Conservation (phyloP, 2,888 invertebrate species). For the Pherbina coryleti region DNA sequence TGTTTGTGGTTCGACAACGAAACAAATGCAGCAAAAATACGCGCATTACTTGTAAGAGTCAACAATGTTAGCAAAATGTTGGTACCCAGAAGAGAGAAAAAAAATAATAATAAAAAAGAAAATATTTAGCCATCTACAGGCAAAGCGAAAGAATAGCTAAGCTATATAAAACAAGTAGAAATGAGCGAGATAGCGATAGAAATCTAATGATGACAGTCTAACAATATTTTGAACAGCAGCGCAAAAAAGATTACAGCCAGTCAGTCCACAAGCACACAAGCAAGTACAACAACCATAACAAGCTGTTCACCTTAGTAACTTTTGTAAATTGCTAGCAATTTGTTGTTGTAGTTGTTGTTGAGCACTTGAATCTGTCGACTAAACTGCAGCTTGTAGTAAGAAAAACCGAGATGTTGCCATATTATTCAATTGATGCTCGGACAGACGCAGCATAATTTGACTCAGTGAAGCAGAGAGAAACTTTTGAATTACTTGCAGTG, state of each 20-base stretch:
- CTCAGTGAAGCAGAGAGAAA: background rate
- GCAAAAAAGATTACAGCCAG: background rate
- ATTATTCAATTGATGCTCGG: too few species aligned
- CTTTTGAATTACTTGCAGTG: background rate
- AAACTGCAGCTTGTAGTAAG: background rate
- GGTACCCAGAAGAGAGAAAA: background rate
- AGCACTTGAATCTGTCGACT: background rate
- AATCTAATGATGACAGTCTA: background rate
- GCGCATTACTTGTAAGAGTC: background rate
- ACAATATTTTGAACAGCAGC: background rate
- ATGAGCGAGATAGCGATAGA: background rate
- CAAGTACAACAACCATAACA: background rate
- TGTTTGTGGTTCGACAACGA: background rate
- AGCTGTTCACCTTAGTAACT: background rate
- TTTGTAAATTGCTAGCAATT: constrained; percentile 3
- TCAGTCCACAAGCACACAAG: background rate
- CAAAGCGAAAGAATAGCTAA: background rate
- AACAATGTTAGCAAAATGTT: background rate
- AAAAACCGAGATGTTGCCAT: too few species aligned
- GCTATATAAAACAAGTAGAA: background rate
- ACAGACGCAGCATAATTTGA: too few species aligned
- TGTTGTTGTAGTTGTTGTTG: background rate
- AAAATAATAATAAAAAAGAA: background rate
- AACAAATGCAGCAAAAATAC: background rate
- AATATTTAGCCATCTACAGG: background rate